phyloP scores from a whole-genome alignment of 1,140 invertebrate species.

The Nylanderia fulva region DNA sequence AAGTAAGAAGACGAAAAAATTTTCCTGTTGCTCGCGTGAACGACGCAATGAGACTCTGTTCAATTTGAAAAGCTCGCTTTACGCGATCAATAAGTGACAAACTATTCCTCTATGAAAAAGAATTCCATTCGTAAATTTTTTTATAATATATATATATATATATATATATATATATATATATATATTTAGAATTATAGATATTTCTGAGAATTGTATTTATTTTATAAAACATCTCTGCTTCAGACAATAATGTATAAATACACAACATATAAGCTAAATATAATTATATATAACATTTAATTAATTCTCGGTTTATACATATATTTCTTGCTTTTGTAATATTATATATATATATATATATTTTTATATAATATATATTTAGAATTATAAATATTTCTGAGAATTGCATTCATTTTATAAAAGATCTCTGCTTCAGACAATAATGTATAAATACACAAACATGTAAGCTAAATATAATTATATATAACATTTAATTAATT shows the following conservation, averaged over 20 bases:
- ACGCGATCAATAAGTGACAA: constrained; percentile 18
- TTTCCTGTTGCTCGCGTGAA: constrained; percentile 34
- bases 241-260: no score
- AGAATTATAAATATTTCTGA: not conserved
- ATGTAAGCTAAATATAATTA: not conserved
- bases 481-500: constrained; percentile 5
- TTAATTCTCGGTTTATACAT: no score
- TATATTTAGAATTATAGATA: no score
- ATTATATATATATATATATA: no score
- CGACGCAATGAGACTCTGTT: constrained; percentile 64
- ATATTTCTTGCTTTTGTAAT: no score
- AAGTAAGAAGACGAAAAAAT: constrained; percentile 63
- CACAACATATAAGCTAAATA: no score
- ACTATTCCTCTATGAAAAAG: not conserved
- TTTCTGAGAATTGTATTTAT: no score
- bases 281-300: no score
- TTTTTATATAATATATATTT: no score
- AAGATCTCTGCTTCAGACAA: not conserved
- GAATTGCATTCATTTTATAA: not conserved
- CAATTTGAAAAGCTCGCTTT: constrained; percentile 7
- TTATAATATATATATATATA: no score
- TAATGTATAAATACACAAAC: not conserved
- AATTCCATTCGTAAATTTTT: not conserved
- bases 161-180: no score
- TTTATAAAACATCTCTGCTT: no score